Conservation (phyloP, 1,140 invertebrate species). For the Thereuonema tuberculata region DNA sequence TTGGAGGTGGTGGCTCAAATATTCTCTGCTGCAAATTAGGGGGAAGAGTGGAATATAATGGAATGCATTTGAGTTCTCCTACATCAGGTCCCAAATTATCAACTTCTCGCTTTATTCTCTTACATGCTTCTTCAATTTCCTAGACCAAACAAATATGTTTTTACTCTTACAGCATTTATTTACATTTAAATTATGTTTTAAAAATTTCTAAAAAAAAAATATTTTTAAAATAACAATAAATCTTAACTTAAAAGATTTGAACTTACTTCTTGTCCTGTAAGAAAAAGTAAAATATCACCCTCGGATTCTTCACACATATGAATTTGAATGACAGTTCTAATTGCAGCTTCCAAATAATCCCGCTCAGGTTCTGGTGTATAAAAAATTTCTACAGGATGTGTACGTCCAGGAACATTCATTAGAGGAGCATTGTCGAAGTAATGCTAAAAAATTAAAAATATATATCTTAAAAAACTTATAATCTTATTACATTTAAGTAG, state of each 20-base stretch:
- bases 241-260: too few relatives aligned
- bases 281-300: slow-evolving; percentile 88
- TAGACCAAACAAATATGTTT: slow-evolving; percentile 21
- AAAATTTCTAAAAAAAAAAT: background rate
- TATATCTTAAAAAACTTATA: background rate
- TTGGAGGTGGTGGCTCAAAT: slow-evolving; percentile 88
- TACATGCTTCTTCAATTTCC: slow-evolving; percentile 99
- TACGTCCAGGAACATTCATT: slow-evolving; percentile 95
- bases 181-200: background rate
- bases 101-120: slow-evolving; percentile 90
- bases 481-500: too few relatives aligned
- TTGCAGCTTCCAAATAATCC: slow-evolving; percentile 97
- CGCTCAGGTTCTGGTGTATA: slow-evolving; percentile 97
- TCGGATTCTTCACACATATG: slow-evolving; percentile 95
- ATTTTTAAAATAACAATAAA: too few relatives aligned
- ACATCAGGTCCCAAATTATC: slow-evolving; percentile 93
- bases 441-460: slow-evolving; percentile 39
- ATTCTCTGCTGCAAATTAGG: slow-evolving; percentile 96
- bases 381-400: slow-evolving; percentile 96
- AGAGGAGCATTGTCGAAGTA: slow-evolving; percentile 97
- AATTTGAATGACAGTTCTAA: slow-evolving; percentile 96
- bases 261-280: slow-evolving; percentile 69
- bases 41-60: slow-evolving; percentile 93
- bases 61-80: slow-evolving; percentile 96
- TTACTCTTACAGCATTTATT: background rate